Evolutionary conservation across 2,113 vertebrate species (phyloP).

Genomic region (Chlorodrepanis virens): DNA sequence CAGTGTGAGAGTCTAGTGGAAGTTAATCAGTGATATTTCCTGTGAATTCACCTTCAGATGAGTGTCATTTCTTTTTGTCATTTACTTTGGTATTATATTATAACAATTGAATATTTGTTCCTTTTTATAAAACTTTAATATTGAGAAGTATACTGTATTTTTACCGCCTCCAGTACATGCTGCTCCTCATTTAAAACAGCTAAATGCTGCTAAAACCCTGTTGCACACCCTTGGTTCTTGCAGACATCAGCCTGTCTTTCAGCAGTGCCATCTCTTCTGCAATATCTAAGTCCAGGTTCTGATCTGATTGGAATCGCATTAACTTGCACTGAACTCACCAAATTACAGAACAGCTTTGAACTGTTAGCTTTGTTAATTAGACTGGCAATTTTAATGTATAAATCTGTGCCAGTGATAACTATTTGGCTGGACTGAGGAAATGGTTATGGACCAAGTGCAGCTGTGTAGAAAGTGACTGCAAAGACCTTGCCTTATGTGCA

Average conservation of each 20-base stretch:
- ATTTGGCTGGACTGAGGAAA: neutral
- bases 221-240: neutral
- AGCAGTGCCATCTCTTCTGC: neutral
- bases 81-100: neutral
- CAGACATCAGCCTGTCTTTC: neutral
- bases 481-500: neutral
- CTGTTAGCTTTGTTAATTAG: neutral
- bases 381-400: neutral
- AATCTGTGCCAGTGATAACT: neutral
- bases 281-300: neutral
- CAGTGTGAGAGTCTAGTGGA: neutral
- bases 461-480: neutral
- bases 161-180: neutral
- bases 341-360: neutral
- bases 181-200: neutral
- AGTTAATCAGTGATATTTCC: neutral
- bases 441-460: neutral
- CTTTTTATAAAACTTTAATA: neutral
- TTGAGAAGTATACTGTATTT: neutral
- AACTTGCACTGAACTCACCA: neutral
- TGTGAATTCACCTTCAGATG: neutral
- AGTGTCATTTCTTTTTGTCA: neutral
- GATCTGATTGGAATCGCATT: neutral
- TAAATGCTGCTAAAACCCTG: neutral
- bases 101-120: neutral